Evolutionary conservation across 2,797 vertebrate species (phyloP), one percentile per base, ranked within the genome.

Genomic region (Characodon lateralis): DNA sequence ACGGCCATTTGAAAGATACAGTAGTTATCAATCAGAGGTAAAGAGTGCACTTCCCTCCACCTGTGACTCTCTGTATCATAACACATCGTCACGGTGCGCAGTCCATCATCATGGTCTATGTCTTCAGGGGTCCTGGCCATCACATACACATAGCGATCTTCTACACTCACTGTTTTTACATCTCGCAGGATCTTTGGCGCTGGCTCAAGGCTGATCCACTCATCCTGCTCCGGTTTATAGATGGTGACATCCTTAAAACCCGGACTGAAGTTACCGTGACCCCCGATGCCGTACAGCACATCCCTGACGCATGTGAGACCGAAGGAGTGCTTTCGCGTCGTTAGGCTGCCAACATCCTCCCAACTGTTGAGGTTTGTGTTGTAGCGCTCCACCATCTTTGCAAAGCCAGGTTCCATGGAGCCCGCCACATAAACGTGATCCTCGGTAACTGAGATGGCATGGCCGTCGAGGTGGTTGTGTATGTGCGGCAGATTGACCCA

Each of bases 401-500:
- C 97, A 73, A 97, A 98, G 0, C 97, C 95, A 0, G 97, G 97
- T 56, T 98, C 97, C 97, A 97, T 98, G 20, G 97, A 98, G 73
- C 97, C 97, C 0, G 97, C 97, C 87, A 98, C 97, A 0, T 98
- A 98, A 18, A 98, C 95, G 0, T 97, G 96, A 9, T 93, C 94
- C 46, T 97, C 96, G 0, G 96, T 96, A 73, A 96, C 93, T 0
- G 96, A 95, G 0, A 97, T 95, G 0, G 97, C 97, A 0, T 98
- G 97, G 59, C 97, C 97, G 0, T 98, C 97, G 0, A 98, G 95
- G 72, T 98, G 97, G 83, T 98, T 98, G 86, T 98, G 97, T 84
- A 97, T 96, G 87, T 98, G 97, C 0, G 97, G 97, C 75, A 98
- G 92, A 90, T 97, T 98, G 35, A 98, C 96, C 97, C 97, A 98